These are phyloP conservation scores for Artibeus jamaicensis DNA, from an alignment of 2,797 vertebrate genomes.

Conservation along the genomic window DNA sequence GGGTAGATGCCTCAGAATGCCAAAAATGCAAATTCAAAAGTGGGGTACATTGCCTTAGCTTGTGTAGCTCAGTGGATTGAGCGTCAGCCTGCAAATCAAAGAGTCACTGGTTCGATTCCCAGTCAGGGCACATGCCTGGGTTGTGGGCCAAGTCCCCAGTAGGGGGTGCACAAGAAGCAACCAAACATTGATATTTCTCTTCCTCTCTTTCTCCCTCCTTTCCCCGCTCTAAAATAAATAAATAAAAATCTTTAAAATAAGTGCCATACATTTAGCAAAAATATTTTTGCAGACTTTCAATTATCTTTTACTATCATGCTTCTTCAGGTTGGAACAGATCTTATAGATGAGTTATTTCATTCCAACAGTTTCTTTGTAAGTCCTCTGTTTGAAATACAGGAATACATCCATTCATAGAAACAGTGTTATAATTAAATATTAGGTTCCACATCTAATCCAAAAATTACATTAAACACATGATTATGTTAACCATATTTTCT, in stretches of 20 bases:
- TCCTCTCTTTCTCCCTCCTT: no score
- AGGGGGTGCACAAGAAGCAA: no score
- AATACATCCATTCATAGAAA: conserved; percentile 50
- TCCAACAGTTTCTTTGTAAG: conserved; percentile 32
- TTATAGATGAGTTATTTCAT: not conserved
- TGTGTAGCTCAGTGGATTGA: no score
- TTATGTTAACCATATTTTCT: conserved; percentile 38
- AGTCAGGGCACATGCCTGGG: no score
- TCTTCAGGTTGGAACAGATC: not conserved
- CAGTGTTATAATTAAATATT: not conserved
- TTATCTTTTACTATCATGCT: not conserved
- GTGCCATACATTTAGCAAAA: not conserved
- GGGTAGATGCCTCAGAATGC: not conserved
- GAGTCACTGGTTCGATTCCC: no score
- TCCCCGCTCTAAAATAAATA: no score
- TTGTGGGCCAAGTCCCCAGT: no score
- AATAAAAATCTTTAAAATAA: not conserved
- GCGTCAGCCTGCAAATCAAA: no score
- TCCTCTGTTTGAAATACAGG: conserved; percentile 22
- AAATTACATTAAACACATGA: conserved; percentile 46
- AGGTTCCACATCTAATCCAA: conserved; percentile 40
- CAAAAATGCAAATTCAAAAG: not conserved
- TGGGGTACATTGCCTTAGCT: not conserved
- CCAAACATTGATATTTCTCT: no score
- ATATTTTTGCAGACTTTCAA: not conserved